phyloP scores from a whole-genome alignment of 2,113 vertebrate genomes.

The Platysternon megacephalum region DNA sequence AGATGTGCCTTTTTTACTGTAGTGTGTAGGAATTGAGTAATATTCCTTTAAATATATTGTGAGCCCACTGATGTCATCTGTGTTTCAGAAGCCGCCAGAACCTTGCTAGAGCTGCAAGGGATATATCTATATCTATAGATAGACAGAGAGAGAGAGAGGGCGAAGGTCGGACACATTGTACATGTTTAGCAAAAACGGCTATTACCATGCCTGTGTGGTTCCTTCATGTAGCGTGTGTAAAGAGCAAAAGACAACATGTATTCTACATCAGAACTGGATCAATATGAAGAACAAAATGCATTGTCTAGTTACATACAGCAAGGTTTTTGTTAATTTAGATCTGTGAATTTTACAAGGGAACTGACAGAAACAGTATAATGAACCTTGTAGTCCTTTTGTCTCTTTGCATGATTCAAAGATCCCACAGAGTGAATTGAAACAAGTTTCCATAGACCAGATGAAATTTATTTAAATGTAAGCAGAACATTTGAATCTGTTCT shows the following conservation, averaged over 20 bases:
- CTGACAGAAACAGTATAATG: slow-evolving; percentile 36
- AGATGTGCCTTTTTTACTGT: background rate
- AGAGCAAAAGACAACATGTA: slow-evolving; percentile 15
- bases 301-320: background rate
- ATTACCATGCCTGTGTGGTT: background rate
- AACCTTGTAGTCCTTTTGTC: slow-evolving; percentile 37
- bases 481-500: background rate
- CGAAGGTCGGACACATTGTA: background rate
- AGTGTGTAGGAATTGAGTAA: background rate
- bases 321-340: slow-evolving; percentile 43
- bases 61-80: background rate
- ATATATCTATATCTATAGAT: background rate
- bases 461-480: slow-evolving; percentile 55
- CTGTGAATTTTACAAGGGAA: slow-evolving; percentile 16
- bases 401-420: slow-evolving; percentile 31
- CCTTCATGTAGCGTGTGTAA: background rate
- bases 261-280: slow-evolving; percentile 30
- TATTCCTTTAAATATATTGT: background rate
- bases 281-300: background rate
- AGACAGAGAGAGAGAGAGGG: no score
- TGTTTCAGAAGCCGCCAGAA: background rate
- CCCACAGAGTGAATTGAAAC: slow-evolving; percentile 19
- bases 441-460: slow-evolving; percentile 22
- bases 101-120: accelerated
- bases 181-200: background rate